Evolutionary conservation across 1,140 invertebrate genomes (phyloP).

Genomic region (Drosophila malerkotliana): DNA sequence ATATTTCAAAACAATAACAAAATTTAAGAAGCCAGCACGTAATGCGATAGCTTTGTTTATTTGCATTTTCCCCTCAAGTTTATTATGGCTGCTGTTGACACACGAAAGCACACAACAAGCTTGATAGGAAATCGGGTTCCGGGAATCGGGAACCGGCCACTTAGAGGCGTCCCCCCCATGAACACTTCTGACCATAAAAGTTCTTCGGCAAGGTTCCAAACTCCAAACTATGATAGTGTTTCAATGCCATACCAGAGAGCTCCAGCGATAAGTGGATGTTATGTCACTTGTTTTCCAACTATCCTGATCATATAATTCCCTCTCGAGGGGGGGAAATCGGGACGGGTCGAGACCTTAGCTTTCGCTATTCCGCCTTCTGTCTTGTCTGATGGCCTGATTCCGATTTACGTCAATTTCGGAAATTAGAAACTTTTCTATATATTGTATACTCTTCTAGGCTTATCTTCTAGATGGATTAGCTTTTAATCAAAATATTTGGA

Average conservation of each 20-base stretch:
- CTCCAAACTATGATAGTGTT: conserved; percentile 19
- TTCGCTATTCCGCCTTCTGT: conserved; percentile 23
- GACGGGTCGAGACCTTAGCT: conserved; percentile 19
- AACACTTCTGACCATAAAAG: not conserved
- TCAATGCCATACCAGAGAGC: conserved; percentile 29
- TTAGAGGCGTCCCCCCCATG: conserved; percentile 6
- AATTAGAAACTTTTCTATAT: not conserved
- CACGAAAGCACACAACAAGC: conserved; percentile 24
- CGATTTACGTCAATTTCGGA: conserved; percentile 36
- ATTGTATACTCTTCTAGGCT: conserved; percentile 13
- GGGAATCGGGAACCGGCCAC: not conserved
- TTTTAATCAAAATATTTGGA: conserved; percentile 51
- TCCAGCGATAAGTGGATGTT: conserved; percentile 22
- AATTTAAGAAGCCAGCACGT: conserved; percentile 33
- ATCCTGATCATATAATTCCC: not conserved
- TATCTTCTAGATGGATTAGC: conserved; percentile 27
- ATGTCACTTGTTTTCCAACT: conserved; percentile 27
- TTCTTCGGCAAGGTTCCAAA: conserved; percentile 28
- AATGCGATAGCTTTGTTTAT: conserved; percentile 56
- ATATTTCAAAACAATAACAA: conserved; percentile 16
- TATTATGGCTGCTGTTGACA: conserved; percentile 34
- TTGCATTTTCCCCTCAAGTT: conserved; percentile 37
- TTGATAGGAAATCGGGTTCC: conserved; percentile 25
- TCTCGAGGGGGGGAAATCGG: no score
- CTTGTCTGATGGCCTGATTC: conserved; percentile 42